A percentile compares a stretch with the other conserved stretches of the same genome.
These are phyloP conservation scores for Pseudomyrmex concolor DNA, from an alignment of 1,140 invertebrate genomes.

Conservation along the genomic window DNA sequence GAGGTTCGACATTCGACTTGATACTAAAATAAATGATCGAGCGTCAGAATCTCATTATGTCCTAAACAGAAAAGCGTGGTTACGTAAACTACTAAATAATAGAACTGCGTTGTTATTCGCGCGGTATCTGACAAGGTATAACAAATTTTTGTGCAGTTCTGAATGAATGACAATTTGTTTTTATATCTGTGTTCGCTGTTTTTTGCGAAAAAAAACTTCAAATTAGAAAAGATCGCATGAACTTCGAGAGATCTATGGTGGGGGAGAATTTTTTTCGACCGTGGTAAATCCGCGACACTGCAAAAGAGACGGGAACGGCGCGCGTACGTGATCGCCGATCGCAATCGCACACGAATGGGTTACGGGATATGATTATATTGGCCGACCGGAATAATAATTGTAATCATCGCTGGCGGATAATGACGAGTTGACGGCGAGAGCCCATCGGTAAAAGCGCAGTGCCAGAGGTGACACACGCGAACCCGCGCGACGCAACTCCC, in stretches of 20 bases:
- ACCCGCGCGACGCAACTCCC: slow-evolving; percentile 62
- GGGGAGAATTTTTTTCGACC: neutral
- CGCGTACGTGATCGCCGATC: slow-evolving; percentile 78
- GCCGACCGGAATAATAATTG: slow-evolving; percentile 81
- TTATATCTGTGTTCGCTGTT: no score
- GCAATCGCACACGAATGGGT: slow-evolving; percentile 74
- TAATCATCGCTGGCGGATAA: slow-evolving; percentile 77
- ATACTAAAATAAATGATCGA: slow-evolving; percentile 14
- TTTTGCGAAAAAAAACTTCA: no score
- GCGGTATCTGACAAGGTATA: neutral
- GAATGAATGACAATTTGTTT: neutral
- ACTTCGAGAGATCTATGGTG: neutral
- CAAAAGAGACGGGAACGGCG: slow-evolving; percentile 53
- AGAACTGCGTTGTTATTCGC: neutral
- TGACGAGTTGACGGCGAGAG: slow-evolving; percentile 70
- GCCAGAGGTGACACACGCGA: slow-evolving; percentile 66
- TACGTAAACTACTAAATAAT: no score
- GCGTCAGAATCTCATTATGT: neutral
- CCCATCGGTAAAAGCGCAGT: slow-evolving; percentile 27
- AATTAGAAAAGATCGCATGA: neutral
- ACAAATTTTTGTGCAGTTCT: neutral
- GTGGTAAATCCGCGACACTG: slow-evolving; percentile 35
- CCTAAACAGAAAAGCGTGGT: neutral
- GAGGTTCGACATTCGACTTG: neutral
- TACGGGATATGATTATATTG: slow-evolving; percentile 81